These are phyloP conservation scores for Gnathonemus longibarbis DNA, from an alignment of 2,113 vertebrate species.

Conservation along the genomic window DNA sequence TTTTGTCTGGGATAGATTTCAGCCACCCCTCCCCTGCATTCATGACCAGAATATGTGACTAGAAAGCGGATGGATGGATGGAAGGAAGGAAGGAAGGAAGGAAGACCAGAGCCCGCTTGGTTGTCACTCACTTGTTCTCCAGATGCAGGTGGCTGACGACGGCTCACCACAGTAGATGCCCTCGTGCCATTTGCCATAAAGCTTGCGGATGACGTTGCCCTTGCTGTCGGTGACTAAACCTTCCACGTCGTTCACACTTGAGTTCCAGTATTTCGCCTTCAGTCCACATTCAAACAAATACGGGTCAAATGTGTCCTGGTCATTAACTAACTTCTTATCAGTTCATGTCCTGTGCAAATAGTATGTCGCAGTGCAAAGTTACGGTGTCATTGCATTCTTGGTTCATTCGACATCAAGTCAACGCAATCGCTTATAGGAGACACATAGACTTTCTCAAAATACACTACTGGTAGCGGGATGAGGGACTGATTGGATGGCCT, in stretches of 20 bases:
- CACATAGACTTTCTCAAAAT: not conserved
- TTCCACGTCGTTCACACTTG: conserved; percentile 85
- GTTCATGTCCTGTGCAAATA: not conserved
- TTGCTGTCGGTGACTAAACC: conserved; percentile 73
- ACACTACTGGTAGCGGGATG: not conserved
- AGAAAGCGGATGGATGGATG: not conserved
- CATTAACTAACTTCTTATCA: conserved; percentile 1
- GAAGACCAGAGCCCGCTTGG: not conserved
- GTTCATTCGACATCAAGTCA: not conserved
- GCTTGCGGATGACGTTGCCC: conserved; percentile 74
- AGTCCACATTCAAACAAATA: not conserved
- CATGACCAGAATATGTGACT: not conserved
- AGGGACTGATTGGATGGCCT: not conserved
- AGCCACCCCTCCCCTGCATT: not conserved
- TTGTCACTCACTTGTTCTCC: conserved; percentile 81
- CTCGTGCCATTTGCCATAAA: conserved; percentile 96
- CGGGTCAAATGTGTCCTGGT: not conserved
- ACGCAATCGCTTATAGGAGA: not conserved
- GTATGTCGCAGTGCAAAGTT: not conserved
- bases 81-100: not conserved
- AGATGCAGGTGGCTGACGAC: conserved; percentile 78
- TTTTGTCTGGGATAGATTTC: not conserved
- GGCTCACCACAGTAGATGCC: conserved; percentile 78
- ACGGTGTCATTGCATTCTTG: not conserved
- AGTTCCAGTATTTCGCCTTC: conserved; percentile 93